phyloP scores from a whole-genome alignment of 2,113 vertebrate genomes.

The Chloebia gouldiae region DNA sequence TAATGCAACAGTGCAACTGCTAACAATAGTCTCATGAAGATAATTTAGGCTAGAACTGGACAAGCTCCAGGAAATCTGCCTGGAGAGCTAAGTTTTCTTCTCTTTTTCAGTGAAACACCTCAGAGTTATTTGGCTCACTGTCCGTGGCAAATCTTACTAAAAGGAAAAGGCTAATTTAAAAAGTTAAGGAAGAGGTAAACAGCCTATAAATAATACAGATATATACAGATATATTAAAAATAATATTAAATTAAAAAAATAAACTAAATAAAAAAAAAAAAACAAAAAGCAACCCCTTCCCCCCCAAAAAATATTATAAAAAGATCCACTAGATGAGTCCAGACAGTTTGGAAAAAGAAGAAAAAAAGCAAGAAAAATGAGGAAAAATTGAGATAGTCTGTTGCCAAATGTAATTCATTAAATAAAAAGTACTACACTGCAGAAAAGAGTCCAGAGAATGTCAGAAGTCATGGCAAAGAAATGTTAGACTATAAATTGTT shows the following conservation, averaged over 20 bases:
- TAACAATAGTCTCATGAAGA: conserved; percentile 46
- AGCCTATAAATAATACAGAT: background rate
- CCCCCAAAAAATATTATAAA: background rate
- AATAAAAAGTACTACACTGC: conserved; percentile 1
- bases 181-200: background rate
- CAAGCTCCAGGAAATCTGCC: conserved; percentile 48
- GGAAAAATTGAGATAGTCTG: background rate
- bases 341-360: background rate
- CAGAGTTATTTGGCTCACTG: background rate
- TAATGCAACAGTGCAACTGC: conserved; percentile 36
- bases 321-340: background rate
- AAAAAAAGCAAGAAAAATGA: background rate
- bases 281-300: accelerated
- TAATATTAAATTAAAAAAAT: background rate
- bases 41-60: conserved; percentile 41
- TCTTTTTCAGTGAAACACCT: background rate
- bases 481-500: background rate
- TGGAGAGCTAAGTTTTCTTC: conserved; percentile 36
- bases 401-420: conserved; percentile 21
- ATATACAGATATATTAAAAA: background rate
- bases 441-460: background rate
- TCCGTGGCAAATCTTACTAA: background rate
- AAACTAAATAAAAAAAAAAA: background rate
- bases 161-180: background rate
- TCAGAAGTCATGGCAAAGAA: background rate